Conservation (phyloP, 2,888 invertebrate genomes). For the Ichneumon xanthorius region DNA sequence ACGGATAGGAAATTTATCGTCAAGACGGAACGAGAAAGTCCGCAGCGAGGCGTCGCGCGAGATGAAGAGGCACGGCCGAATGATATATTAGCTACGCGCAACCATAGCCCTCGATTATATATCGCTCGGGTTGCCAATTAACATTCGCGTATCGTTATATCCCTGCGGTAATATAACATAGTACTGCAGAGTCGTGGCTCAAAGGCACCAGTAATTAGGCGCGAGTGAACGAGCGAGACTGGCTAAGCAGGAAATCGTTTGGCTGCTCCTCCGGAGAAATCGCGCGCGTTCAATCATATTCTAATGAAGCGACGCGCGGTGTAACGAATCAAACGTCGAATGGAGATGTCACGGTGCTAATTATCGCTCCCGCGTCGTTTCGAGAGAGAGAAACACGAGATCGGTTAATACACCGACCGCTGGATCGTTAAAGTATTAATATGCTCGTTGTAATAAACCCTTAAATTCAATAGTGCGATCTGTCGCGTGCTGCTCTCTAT, state of each 20-base stretch:
- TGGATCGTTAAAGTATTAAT: background rate
- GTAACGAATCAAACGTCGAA: constrained; percentile 73
- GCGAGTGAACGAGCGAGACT: constrained; percentile 18
- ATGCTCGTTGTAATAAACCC: background rate
- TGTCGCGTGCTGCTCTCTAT: background rate
- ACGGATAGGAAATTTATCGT: constrained; percentile 55
- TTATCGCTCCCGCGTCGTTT: constrained; percentile 68
- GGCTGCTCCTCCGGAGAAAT: constrained; percentile 20
- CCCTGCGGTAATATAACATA: constrained; percentile 50
- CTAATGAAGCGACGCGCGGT: constrained; percentile 75
- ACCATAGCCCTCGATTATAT: constrained; percentile 52
- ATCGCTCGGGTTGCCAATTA: constrained; percentile 61
- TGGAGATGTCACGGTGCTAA: constrained; percentile 79
- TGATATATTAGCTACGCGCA: constrained; percentile 15
- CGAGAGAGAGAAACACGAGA: constrained; percentile 11
- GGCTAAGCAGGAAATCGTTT: constrained; percentile 25
- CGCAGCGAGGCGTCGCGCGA: constrained; percentile 3
- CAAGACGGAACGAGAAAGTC: constrained; percentile 22
- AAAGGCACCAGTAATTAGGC: constrained; percentile 31
- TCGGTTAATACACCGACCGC: background rate
- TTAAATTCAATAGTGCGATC: background rate
- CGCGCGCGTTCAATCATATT: constrained; percentile 75
- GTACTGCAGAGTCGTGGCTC: constrained; percentile 25
- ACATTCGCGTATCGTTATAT: constrained; percentile 64
- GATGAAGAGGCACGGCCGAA: constrained; percentile 20